Evolutionary conservation across 2,797 vertebrate species (phyloP).

Genomic region (Lindbergichthys nudifrons): DNA sequence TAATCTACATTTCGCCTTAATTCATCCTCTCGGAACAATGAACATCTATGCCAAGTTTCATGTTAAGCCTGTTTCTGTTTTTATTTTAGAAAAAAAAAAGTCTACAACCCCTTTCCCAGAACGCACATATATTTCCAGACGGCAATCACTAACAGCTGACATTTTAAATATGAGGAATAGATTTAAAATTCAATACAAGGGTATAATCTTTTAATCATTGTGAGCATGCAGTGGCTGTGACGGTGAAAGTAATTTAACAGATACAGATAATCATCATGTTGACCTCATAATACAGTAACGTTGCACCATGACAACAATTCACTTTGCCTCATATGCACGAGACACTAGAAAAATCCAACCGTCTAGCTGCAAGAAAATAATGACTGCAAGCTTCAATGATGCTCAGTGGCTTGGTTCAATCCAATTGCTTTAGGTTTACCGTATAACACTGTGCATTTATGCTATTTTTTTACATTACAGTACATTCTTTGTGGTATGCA

Average conservation of each 20-base stretch:
- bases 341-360: slow-evolving; percentile 20
- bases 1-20: slow-evolving; percentile 20
- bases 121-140: slow-evolving; percentile 7
- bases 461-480: slow-evolving; percentile 36
- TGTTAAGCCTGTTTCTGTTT: slow-evolving; percentile 10
- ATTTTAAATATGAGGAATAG: slow-evolving; percentile 40
- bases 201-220: slow-evolving; percentile 56
- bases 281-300: slow-evolving; percentile 37
- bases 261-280: slow-evolving; percentile 39
- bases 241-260: slow-evolving; percentile 40
- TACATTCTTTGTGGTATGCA: slow-evolving; percentile 19
- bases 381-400: slow-evolving; percentile 13
- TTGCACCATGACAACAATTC: slow-evolving; percentile 23
- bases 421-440: slow-evolving; percentile 14
- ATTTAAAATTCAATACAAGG: slow-evolving; percentile 42
- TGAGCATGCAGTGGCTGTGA: slow-evolving; percentile 33
- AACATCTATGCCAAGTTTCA: slow-evolving; percentile 19
- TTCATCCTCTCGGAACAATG: slow-evolving; percentile 1
- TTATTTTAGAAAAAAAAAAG: neutral
- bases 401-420: slow-evolving; percentile 19
- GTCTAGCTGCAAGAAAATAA: slow-evolving; percentile 39
- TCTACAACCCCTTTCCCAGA: neutral
- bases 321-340: slow-evolving; percentile 13
- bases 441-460: slow-evolving; percentile 24
- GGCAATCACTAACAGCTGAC: slow-evolving; percentile 17